A percentile compares a stretch with the other conserved stretches of the same genome.
Conservation (phyloP, 2,113 vertebrate genomes). For the Nothobranchius furzeri region DNA sequence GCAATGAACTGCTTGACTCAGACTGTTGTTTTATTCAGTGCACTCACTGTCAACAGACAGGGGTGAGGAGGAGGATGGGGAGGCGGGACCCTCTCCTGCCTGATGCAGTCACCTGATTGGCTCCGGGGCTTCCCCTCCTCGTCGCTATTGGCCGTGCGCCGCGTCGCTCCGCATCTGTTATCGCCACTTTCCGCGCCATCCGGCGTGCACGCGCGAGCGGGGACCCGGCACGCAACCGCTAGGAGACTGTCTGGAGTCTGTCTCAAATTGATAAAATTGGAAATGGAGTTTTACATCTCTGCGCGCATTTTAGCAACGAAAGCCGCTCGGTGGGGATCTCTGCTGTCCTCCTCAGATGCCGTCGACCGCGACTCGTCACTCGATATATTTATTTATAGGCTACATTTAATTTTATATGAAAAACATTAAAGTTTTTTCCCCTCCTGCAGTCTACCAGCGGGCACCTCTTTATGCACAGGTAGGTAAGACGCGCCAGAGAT, state of each 20-base stretch:
- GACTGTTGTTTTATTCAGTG: slow-evolving; percentile 71
- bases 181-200: slow-evolving; percentile 69
- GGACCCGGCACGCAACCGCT: slow-evolving; percentile 74
- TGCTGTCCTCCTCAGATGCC: slow-evolving; percentile 20
- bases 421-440: slow-evolving; percentile 70
- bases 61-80: slow-evolving; percentile 34
- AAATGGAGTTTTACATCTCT: slow-evolving; percentile 71
- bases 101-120: slow-evolving; percentile 45
- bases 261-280: slow-evolving; percentile 80
- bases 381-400: slow-evolving; percentile 23
- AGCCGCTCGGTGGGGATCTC: slow-evolving; percentile 46
- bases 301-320: slow-evolving; percentile 42
- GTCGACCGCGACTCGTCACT: slow-evolving; percentile 32
- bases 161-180: slow-evolving; percentile 56
- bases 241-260: slow-evolving; percentile 81
- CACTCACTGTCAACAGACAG: slow-evolving; percentile 59
- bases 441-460: slow-evolving; percentile 62
- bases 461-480: slow-evolving; percentile 73
- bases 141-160: slow-evolving; percentile 48
- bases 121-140: neutral
- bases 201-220: slow-evolving; percentile 71
- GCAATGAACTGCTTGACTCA: slow-evolving; percentile 69
- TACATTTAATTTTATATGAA: slow-evolving; percentile 29
- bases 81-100: slow-evolving; percentile 23
- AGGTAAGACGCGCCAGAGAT: slow-evolving; percentile 65